Evolutionary conservation across 2,888 invertebrate genomes (phyloP), one percentile per base, ranked within the genome.

Genomic region (Thereva nobilitata): DNA sequence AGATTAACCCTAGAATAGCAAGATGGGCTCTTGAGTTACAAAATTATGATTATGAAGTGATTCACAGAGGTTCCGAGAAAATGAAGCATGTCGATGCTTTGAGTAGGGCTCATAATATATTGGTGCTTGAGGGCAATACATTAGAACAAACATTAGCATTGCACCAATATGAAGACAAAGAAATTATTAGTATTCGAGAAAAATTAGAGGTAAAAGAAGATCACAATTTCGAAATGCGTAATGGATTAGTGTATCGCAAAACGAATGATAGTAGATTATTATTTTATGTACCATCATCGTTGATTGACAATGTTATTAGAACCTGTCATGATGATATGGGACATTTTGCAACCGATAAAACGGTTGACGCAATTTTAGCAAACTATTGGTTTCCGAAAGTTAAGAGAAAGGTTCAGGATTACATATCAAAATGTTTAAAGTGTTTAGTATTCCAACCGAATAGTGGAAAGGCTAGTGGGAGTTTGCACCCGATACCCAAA

Each of bases 41-140:
- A 44, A 59, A 64, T 52, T 64, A 59, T 38, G 71, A 73, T 55
- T 76, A 72, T 59, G 64, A 55, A 8, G 53, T 73, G 1, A 72
- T 72, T 40, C 75, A 75, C 55, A 44, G 75, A 42, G 12, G 70
- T 3, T 71, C 70, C 3, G 66, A 53, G 0, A 63, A 70, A 23
- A 75, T 75, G 74, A 55, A 56, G n/a, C 75, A 76, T 56, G 75
- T 73, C 5, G 74, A 75, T 68, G 74, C 73, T 7, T 61, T 75
- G 12, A 73, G 73, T 52, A 64, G 73, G 7, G 49, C 44, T 6
- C 56, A 64, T 7, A 57, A 56, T 23, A 64, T 68, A 35, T 10
- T 67, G 8, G 12, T 67, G 5, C 8, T 71, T 5, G 67, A 69
- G 45, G 68, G 65, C 42, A 68, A 68, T 63, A 66, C 68, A 0